These are phyloP conservation scores for Hybognathus amarus DNA, from an alignment of 2,797 vertebrate genomes.

Conservation along the genomic window DNA sequence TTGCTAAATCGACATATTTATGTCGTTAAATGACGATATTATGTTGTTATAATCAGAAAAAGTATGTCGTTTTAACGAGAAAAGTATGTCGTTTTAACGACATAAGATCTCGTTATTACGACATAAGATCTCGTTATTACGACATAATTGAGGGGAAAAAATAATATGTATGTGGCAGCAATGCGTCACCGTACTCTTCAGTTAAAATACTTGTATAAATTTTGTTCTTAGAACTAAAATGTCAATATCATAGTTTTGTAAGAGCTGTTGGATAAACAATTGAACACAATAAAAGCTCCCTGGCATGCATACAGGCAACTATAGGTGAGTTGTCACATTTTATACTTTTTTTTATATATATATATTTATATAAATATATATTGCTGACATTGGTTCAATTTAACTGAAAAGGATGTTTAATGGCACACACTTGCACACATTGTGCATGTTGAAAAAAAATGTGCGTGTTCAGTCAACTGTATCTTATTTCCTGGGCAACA, in stretches of 20 bases:
- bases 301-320: neutral
- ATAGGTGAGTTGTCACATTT: neutral
- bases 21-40: too few species aligned
- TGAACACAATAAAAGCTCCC: neutral
- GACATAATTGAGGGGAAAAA: too few species aligned
- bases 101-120: too few species aligned
- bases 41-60: too few species aligned
- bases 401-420: neutral
- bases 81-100: too few species aligned
- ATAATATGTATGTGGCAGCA: too few species aligned
- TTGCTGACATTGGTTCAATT: neutral
- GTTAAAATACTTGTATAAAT: neutral
- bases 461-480: neutral
- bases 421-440: neutral
- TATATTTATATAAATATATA: neutral
- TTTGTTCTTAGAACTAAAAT: constrained; percentile 1
- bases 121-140: too few species aligned
- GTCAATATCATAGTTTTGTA: neutral
- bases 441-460: neutral
- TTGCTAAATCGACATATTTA: too few species aligned
- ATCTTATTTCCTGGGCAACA: neutral
- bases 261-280: neutral
- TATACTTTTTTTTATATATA: neutral
- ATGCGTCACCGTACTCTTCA: too few species aligned
- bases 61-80: too few species aligned